A percentile compares a stretch with the other conserved stretches of the same genome.
Evolutionary conservation across 2,888 invertebrate genomes (phyloP).

Genomic region (Sthenelais limicola): DNA sequence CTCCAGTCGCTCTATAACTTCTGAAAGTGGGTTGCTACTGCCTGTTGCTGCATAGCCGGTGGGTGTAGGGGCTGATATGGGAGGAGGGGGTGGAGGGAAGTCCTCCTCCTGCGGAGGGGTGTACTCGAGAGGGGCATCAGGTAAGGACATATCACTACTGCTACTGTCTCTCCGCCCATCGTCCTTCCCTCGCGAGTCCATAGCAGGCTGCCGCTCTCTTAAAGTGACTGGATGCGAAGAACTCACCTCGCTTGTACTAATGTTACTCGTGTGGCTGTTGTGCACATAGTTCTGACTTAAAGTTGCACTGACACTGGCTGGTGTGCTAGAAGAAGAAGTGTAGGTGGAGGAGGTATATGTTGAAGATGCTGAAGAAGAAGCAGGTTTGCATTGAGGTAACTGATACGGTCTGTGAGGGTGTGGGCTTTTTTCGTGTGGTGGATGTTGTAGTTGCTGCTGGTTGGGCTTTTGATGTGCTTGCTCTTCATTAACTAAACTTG

Average conservation of each 20-base stretch:
- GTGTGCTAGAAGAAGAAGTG: neutral
- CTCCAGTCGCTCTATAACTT: slow-evolving; percentile 47
- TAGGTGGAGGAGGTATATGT: neutral
- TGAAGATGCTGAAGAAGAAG: slow-evolving; percentile 28
- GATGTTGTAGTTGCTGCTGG: neutral
- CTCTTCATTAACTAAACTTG: neutral
- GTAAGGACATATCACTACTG: neutral
- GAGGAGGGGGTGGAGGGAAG: slow-evolving; percentile 67
- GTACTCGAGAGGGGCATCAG: slow-evolving; percentile 15
- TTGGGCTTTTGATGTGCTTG: slow-evolving; percentile 20
- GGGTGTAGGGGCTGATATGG: slow-evolving; percentile 48
- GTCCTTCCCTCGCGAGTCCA: slow-evolving; percentile 12
- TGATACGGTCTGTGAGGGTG: slow-evolving; percentile 51
- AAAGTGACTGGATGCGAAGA: slow-evolving; percentile 25
- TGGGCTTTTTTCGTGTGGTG: slow-evolving; percentile 57
- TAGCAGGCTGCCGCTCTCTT: neutral
- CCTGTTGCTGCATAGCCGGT: slow-evolving; percentile 41
- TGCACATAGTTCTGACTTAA: neutral
- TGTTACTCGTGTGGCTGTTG: neutral
- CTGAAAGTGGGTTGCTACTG: slow-evolving; percentile 36
- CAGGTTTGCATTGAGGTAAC: neutral
- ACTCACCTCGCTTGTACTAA: neutral
- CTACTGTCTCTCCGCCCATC: slow-evolving; percentile 12
- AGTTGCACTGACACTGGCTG: too few species aligned
- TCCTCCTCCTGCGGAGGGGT: slow-evolving; percentile 55